Evolutionary conservation across 2,888 invertebrate species (phyloP).

Genomic region (Drosophila seclusa): DNA sequence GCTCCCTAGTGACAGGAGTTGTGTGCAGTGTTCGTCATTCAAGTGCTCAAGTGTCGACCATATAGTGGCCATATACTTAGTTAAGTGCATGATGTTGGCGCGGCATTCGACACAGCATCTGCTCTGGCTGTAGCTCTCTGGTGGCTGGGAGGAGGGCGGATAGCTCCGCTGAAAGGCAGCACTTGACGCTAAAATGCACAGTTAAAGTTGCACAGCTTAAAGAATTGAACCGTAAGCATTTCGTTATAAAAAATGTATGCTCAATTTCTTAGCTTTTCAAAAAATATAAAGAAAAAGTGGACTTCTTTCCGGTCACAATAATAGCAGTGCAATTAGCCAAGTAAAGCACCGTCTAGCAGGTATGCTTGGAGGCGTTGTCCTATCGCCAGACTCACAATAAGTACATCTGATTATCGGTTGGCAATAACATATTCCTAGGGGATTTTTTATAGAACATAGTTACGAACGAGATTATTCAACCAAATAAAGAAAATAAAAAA

Average conservation of each 20-base stretch:
- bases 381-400: neutral
- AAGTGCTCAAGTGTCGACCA: conserved; percentile 50
- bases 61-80: conserved; percentile 56
- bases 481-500: neutral
- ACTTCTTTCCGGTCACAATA: neutral
- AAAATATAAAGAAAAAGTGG: neutral
- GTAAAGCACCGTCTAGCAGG: neutral
- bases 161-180: conserved; percentile 4
- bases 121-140: neutral
- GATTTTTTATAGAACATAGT: too few species aligned
- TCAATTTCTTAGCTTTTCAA: neutral
- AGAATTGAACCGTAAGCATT: neutral
- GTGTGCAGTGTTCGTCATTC: conserved; percentile 30
- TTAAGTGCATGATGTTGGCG: conserved; percentile 54
- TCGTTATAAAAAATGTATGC: neutral
- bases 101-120: conserved; percentile 57
- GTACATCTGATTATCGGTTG: neutral
- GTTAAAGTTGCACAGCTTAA: neutral
- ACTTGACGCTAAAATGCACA: conserved; percentile 17
- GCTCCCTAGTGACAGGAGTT: conserved; percentile 16
- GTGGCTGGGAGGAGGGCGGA: neutral
- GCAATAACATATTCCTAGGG: neutral
- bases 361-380: neutral
- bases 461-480: neutral
- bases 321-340: neutral